Conservation (phyloP, 2,888 invertebrate species). For the Orthosia cruda region DNA sequence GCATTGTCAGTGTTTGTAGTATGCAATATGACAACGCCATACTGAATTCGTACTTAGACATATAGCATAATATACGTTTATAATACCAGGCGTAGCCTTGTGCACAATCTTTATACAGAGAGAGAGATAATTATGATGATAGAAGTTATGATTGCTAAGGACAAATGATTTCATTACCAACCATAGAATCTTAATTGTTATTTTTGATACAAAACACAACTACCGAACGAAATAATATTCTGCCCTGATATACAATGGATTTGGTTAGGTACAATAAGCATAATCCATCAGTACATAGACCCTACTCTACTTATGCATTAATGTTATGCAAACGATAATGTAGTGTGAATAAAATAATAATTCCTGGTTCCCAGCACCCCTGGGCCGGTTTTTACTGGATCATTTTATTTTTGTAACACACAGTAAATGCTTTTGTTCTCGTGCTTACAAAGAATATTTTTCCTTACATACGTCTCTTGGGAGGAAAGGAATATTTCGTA, state of each 20-base stretch:
- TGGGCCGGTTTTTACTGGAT: constrained; percentile 36
- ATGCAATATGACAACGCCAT: background rate
- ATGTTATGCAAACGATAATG: constrained; percentile 55
- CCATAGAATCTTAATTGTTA: background rate
- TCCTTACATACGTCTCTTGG: constrained; percentile 20
- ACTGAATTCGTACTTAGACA: background rate
- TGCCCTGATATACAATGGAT: background rate
- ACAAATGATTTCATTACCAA: constrained; percentile 8
- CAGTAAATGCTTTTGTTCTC: constrained; percentile 27
- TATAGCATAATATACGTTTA: background rate
- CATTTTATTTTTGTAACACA: constrained; percentile 45
- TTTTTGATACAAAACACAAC: background rate
- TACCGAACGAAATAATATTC: background rate
- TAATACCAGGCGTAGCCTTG: background rate
- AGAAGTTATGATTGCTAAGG: constrained; percentile 8
- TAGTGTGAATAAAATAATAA: constrained; percentile 59
- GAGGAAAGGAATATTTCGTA: constrained; percentile 38
- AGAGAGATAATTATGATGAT: constrained; percentile 2
- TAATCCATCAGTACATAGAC: constrained; percentile 5
- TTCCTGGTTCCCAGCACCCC: constrained; percentile 13
- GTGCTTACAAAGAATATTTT: constrained; percentile 31
- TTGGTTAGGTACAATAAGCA: background rate
- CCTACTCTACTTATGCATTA: constrained; percentile 32
- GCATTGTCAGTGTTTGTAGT: background rate
- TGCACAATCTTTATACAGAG: too few species aligned